These are phyloP conservation scores for Halictus rubicundus DNA, from an alignment of 1,140 invertebrate genomes.

Conservation along the genomic window DNA sequence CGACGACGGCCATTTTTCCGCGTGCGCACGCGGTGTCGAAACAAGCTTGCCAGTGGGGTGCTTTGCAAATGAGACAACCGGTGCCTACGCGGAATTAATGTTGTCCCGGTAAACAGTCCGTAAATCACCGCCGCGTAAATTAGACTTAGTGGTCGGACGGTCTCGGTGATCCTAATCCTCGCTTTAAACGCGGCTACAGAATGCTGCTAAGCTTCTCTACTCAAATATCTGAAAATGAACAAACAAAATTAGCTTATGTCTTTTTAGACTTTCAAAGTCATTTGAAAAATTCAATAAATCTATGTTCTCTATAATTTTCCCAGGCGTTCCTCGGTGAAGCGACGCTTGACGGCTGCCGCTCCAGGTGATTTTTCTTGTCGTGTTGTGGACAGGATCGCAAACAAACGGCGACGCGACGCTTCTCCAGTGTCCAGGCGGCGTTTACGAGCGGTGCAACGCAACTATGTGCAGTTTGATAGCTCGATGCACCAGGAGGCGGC, in stretches of 20 bases:
- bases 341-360: too few species aligned
- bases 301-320: too few species aligned
- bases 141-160: neutral
- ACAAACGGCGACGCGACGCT: too few species aligned
- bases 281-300: too few species aligned
- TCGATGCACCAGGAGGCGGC: conserved; percentile 75
- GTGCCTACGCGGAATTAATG: neutral
- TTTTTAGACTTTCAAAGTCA: too few species aligned
- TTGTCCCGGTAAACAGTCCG: neutral
- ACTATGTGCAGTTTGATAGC: conserved; percentile 57
- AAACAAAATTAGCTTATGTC: too few species aligned
- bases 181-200: too few species aligned
- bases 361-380: too few species aligned
- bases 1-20: neutral
- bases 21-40: neutral
- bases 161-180: neutral
- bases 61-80: conserved; percentile 26
- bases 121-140: conserved; percentile 16
- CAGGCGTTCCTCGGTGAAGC: too few species aligned
- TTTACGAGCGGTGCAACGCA: conserved; percentile 51
- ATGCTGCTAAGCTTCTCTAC: too few species aligned
- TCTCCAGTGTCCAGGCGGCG: conserved; percentile 20
- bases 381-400: too few species aligned
- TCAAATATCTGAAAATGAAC: too few species aligned
- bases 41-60: neutral